Conservation (phyloP, 2,113 vertebrate species). For the Dendrocopos noguchii region DNA sequence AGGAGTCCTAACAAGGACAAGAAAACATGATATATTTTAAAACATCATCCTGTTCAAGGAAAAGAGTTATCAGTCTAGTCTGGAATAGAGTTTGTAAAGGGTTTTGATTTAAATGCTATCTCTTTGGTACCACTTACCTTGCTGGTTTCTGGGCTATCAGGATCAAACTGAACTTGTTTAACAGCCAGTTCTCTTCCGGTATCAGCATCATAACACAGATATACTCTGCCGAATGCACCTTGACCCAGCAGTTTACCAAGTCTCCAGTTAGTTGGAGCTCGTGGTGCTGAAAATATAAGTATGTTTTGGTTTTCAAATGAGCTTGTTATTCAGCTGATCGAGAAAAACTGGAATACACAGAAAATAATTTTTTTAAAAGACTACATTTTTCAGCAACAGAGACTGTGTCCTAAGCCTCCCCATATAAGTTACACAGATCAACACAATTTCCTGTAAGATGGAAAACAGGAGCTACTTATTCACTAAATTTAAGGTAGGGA, state of each 20-base stretch:
- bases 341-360: slow-evolving; percentile 52
- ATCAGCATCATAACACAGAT: slow-evolving; percentile 95
- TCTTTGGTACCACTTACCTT: slow-evolving; percentile 81
- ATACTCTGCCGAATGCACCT: slow-evolving; percentile 95
- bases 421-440: not conserved
- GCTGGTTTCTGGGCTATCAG: slow-evolving; percentile 96
- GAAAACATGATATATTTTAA: not conserved
- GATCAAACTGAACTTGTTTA: slow-evolving; percentile 98
- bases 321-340: slow-evolving; percentile 1
- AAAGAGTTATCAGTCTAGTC: not conserved
- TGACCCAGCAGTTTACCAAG: slow-evolving; percentile 96
- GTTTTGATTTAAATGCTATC: no score
- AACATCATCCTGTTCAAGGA: not conserved
- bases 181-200: slow-evolving; percentile 96
- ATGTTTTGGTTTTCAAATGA: slow-evolving; percentile 53
- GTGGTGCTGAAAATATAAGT: slow-evolving; percentile 84
- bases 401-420: not conserved
- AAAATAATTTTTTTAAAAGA: slow-evolving; percentile 1
- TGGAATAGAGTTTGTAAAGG: no score
- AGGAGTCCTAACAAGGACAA: not conserved
- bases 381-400: not conserved
- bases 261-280: slow-evolving; percentile 98
- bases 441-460: not conserved
- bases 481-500: not conserved
- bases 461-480: not conserved